phyloP scores from a whole-genome alignment of 2,888 invertebrate species.

The Aleiodes testaceus region DNA sequence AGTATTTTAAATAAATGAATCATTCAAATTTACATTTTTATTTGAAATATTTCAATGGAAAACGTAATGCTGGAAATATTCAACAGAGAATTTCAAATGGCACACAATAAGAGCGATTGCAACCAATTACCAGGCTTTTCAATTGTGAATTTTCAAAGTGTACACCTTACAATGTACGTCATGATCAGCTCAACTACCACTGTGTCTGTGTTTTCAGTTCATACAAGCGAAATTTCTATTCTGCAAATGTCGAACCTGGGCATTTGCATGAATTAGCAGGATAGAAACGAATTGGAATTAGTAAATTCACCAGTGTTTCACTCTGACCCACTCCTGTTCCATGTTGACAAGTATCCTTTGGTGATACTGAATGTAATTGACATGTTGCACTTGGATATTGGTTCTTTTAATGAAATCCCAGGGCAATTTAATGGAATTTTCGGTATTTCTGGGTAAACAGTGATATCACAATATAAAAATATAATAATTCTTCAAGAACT shows the following conservation, averaged over 20 bases:
- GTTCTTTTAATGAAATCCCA: no score
- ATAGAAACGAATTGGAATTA: slow-evolving; percentile 35
- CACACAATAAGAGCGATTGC: slow-evolving; percentile 21
- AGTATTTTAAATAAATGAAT: no score
- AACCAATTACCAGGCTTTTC: slow-evolving; percentile 15
- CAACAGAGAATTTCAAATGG: background rate
- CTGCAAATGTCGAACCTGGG: slow-evolving; percentile 41
- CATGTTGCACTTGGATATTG: slow-evolving; percentile 18
- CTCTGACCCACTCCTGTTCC: background rate
- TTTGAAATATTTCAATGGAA: background rate
- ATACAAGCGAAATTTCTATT: slow-evolving; percentile 39
- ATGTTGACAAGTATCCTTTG: slow-evolving; percentile 6
- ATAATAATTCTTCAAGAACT: slow-evolving; percentile 1
- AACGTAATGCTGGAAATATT: slow-evolving; percentile 17
- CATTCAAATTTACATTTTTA: background rate
- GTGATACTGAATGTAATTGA: slow-evolving; percentile 31
- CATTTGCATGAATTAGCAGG: slow-evolving; percentile 44
- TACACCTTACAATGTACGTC: slow-evolving; percentile 5
- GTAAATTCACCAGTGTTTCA: slow-evolving; percentile 32
- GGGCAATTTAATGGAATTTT: no score
- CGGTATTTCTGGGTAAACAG: slow-evolving; percentile 8
- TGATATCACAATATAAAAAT: slow-evolving; percentile 6
- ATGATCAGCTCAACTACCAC: slow-evolving; percentile 14
- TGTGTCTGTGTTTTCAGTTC: background rate
- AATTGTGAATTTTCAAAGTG: slow-evolving; percentile 28